A percentile compares a stretch with the other conserved stretches of the same genome.
Conservation (phyloP, 2,888 invertebrate genomes). For the Ethmia dodecea region DNA sequence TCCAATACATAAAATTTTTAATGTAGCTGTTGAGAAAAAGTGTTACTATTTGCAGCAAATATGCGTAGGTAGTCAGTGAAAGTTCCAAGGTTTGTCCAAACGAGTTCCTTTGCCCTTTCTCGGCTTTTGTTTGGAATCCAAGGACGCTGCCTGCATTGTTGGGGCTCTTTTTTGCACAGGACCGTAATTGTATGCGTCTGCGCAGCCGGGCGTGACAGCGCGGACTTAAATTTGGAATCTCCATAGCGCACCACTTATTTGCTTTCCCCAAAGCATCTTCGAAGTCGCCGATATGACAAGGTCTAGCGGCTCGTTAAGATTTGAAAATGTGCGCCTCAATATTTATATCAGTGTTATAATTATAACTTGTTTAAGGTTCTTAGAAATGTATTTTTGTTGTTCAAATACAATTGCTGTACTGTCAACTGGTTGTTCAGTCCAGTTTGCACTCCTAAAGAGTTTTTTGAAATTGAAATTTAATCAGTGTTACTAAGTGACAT, state of each 20-base stretch:
- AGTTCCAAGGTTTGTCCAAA: constrained; percentile 69
- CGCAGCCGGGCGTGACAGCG: constrained; percentile 56
- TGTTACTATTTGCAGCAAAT: too few species aligned
- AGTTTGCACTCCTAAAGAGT: too few species aligned
- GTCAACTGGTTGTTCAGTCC: too few species aligned
- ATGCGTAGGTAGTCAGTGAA: constrained; percentile 71
- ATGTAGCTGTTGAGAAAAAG: too few species aligned
- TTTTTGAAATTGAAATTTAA: too few species aligned
- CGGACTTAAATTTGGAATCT: constrained; percentile 45
- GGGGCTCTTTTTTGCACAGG: constrained; percentile 58
- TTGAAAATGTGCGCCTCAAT: not conserved
- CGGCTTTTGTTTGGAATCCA: constrained; percentile 71
- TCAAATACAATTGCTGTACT: too few species aligned
- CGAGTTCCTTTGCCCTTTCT: constrained; percentile 75
- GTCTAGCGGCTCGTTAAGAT: constrained; percentile 37
- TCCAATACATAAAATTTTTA: too few species aligned
- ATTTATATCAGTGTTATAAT: too few species aligned
- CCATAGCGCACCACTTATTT: constrained; percentile 37
- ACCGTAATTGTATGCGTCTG: constrained; percentile 71
- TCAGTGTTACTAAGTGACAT: too few species aligned
- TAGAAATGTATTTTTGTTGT: too few species aligned
- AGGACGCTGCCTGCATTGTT: constrained; percentile 72
- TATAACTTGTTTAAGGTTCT: too few species aligned
- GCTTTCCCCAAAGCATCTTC: constrained; percentile 10
- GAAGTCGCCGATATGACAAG: constrained; percentile 25